Base-by-base conservation (phyloP, 1,140 invertebrate species). In the Monomorium pharaonis region DNA sequence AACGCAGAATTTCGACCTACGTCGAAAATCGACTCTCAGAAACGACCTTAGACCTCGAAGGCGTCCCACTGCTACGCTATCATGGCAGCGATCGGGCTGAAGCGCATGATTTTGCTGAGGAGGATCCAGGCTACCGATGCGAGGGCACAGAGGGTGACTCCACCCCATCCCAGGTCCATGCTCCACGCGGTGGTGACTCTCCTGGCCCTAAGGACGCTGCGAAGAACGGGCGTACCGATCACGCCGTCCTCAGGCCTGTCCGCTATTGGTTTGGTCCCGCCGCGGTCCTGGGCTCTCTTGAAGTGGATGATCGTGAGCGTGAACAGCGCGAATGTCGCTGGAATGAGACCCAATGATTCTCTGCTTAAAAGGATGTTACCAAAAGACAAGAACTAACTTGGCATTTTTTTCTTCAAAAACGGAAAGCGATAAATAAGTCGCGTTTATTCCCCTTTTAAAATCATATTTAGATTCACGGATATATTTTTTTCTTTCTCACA, bases 261-360 rank as follows among this genome's bases (percentile, higher is more conserved):
- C 44, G 95, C 93, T 92, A 91, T 95, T 92, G 85, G 95, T 74
- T 72, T 83, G 18, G 21, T 24, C 92, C 69, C 95, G 90, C 69
- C 95, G 90, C 92, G 78, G 10, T 96, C 96, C 90, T 98, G 97
- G 62, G 97, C 96, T 14, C 98, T 95, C 92, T 99, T 98, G 93
- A 98, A 98, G 92, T 98, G 97, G 90, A 98, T 98, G 92, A 99
- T 98, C 94, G 97, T 97, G 67, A 98, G 94, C 0, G 98, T 98
- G 94, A 99, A 98, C 67, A 98, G 96, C 42, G 98, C 98, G 92
- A 99, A 99, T 0, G 98, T 96, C 42, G 98, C 98, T 98, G 96
- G 12, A 96, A 96, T 69, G 12, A 74, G 24, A 74, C 2, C 24
- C 10, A 72, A 2, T 12, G 47, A 80, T 67, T 51, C 3, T 0